Evolutionary conservation across 2,113 vertebrate species (phyloP).

Genomic region (Rhineura floridana): DNA sequence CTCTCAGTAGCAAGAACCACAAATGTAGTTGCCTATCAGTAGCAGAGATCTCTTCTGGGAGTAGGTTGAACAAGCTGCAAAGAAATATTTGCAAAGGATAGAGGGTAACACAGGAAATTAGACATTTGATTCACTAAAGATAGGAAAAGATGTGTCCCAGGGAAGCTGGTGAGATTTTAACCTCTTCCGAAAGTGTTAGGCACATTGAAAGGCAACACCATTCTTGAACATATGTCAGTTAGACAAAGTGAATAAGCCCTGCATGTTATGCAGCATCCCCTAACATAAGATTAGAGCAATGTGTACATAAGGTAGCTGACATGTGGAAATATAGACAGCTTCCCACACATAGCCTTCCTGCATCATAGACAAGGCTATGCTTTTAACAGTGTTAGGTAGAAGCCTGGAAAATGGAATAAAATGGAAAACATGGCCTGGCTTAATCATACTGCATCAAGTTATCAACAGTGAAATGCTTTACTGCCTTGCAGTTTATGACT

Average conservation of each 20-base stretch:
- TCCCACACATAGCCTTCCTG: background rate
- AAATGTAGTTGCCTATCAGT: background rate
- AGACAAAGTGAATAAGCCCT: constrained; percentile 1
- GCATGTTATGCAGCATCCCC: background rate
- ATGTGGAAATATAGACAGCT: background rate
- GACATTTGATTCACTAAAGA: background rate
- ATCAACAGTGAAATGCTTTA: constrained; percentile 46
- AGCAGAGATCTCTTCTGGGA: background rate
- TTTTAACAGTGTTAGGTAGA: constrained; percentile 16
- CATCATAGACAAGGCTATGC: background rate
- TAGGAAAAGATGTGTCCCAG: background rate
- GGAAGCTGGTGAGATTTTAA: background rate
- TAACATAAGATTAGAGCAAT: constrained; percentile 3
- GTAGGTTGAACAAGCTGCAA: background rate
- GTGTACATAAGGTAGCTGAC: background rate
- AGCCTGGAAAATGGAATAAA: constrained; percentile 38
- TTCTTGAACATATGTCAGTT: background rate
- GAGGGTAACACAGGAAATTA: background rate
- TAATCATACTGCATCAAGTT: constrained; percentile 42
- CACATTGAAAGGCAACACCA: background rate
- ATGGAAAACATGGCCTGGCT: constrained; percentile 25
- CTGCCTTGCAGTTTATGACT: constrained; percentile 70
- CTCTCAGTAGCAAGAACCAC: background rate
- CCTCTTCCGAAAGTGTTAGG: background rate
- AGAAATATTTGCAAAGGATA: background rate